Conservation (phyloP, 1,140 invertebrate genomes). For the Hylaeus anthracinus region DNA sequence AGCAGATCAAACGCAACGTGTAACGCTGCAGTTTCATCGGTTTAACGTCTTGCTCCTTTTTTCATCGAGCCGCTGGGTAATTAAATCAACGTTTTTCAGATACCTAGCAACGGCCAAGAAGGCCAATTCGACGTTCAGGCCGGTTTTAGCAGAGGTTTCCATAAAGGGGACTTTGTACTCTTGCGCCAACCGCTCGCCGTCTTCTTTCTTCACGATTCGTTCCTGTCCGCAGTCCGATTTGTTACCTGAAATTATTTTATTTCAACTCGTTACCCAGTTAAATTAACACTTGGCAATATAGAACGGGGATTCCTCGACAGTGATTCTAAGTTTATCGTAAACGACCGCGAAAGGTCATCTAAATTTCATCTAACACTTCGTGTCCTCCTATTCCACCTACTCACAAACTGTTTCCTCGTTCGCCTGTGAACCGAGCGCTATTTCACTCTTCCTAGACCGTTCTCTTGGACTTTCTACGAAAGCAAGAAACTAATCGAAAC, state of each 20-base stretch:
- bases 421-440: no score
- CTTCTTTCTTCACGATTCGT: constrained; percentile 88
- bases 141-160: constrained; percentile 93
- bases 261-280: not conserved
- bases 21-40: no score
- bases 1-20: no score
- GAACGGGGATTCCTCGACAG: no score
- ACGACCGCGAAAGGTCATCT: no score
- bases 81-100: not conserved
- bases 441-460: not conserved
- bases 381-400: not conserved
- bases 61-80: not conserved
- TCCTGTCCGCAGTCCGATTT: constrained; percentile 90
- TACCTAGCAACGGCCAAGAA: constrained; percentile 90
- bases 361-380: no score
- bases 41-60: not conserved
- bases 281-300: no score
- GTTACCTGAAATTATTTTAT: constrained; percentile 85
- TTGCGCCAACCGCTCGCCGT: constrained; percentile 89
- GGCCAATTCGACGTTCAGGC: constrained; percentile 91
- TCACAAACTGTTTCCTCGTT: not conserved
- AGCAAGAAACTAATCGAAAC: constrained; percentile 15
- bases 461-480: constrained; percentile 18
- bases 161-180: constrained; percentile 93
- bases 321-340: no score